phyloP scores from a whole-genome alignment of 2,797 vertebrate genomes.

The Crenuchus spilurus region DNA sequence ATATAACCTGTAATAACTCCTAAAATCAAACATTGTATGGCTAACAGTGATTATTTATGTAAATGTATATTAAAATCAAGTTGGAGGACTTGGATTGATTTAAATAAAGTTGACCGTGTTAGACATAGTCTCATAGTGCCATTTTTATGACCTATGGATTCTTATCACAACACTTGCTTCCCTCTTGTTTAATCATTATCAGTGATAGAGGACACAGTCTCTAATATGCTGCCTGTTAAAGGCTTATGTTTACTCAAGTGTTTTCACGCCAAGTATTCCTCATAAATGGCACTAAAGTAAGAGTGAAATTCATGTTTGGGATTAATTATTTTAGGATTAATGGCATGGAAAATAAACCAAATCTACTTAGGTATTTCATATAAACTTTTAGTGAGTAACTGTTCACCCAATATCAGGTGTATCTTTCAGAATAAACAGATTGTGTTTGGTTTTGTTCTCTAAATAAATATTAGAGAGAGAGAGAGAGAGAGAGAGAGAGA shows the following conservation, averaged over 20 bases:
- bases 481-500: constrained; percentile 5
- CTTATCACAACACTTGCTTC: constrained; percentile 3
- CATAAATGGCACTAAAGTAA: neutral
- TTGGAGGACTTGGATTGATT: neutral
- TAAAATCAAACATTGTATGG: neutral
- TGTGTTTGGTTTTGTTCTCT: constrained; percentile 51
- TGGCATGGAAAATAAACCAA: neutral
- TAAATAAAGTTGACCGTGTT: constrained; percentile 10
- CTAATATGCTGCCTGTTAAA: neutral
- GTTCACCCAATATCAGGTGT: neutral
- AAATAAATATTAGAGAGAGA: constrained; percentile 49
- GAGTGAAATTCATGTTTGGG: neutral
- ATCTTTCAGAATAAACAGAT: constrained; percentile 50
- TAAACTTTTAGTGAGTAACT: constrained; percentile 15
- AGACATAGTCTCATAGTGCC: constrained; percentile 5
- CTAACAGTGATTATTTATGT: neutral
- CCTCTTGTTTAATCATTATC: constrained; percentile 27
- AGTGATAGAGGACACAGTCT: constrained; percentile 3
- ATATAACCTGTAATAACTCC: neutral
- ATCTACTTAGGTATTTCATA: constrained; percentile 13
- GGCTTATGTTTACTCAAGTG: neutral
- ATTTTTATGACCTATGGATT: neutral
- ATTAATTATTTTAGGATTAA: constrained; percentile 23
- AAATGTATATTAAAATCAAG: neutral
- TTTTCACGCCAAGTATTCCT: constrained; percentile 7